These are phyloP conservation scores for Artibeus jamaicensis DNA, from an alignment of 2,797 vertebrate genomes.

Conservation along the genomic window DNA sequence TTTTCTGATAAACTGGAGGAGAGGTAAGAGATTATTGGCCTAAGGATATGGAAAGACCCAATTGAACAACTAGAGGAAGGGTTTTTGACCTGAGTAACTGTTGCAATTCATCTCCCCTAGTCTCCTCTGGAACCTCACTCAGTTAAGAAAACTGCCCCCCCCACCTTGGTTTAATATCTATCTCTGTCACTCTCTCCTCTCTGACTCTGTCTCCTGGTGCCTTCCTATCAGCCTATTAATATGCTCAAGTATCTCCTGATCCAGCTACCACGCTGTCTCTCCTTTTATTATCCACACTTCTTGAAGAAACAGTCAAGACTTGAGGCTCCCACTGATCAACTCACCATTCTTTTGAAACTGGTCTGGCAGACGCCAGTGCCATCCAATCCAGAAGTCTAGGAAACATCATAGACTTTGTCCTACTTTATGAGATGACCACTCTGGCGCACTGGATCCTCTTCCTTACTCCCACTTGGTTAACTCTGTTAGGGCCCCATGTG, in stretches of 20 bases:
- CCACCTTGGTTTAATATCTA: background rate
- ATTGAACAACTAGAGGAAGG: background rate
- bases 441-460: background rate
- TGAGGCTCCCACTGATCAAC: background rate
- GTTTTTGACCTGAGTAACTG: background rate
- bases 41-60: background rate
- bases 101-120: background rate
- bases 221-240: background rate
- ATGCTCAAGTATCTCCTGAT: background rate
- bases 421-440: background rate
- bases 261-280: background rate
- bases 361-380: background rate
- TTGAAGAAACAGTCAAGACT: background rate
- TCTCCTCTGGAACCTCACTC: background rate
- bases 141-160: background rate
- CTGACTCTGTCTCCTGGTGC: background rate
- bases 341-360: slow-evolving; percentile 5
- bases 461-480: background rate
- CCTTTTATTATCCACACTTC: background rate
- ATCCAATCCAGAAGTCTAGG: background rate
- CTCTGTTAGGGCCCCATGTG: background rate
- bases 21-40: background rate
- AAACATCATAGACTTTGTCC: background rate
- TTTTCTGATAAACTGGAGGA: background rate
- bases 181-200: background rate